Evolutionary conservation across 2,888 invertebrate species (phyloP), one percentile per base, ranked within the genome.

Genomic region (Abrostola tripartita): DNA sequence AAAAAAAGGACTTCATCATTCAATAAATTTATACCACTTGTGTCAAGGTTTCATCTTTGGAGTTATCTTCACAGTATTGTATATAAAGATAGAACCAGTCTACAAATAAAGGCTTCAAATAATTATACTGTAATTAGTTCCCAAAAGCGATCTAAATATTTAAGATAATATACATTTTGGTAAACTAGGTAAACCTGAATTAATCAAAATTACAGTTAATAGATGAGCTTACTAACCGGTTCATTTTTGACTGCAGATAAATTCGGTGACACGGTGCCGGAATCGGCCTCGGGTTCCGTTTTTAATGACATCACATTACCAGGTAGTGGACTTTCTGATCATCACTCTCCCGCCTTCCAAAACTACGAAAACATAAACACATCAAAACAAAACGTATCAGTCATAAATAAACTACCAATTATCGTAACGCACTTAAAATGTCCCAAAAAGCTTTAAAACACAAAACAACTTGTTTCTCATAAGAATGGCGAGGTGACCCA

Each of bases 231-330:
- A 90, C 88, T 89, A 76, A 94, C 93, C 88, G 92, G 92, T 91
- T 94, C 94, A 93, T 92, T 94, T 90, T 94, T 94, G 67, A 93
- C 89, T 83, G 82, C 82, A 76, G 88, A 76, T 76, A 91, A 83
- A 85, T 91, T 93, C 66, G 95, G 95, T 83, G 95, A 95, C 88
- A 94, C 91, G 81, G 95, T 94, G 93, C 95, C 95, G 79, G 95
- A 95, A 81, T 95, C 95, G 90, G 95, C 95, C 91, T 95, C 95
- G 85, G 95, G 94, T 92, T 95, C 95, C 89, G 94, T 94, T 91
- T 94, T 93, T 90, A 94, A 94, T 94, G 95, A 95, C 95, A 95
- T 95, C 94, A 94, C 95, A 94, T 91, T 89, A 90, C 90, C 91
- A 92, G 86, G 81, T 90, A 91, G 88, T 88, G 88, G 87, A 86